Percentiles rank a stretch among this genome's conserved stretches.
phyloP scores from a whole-genome alignment of 1,140 invertebrate genomes.

The Dendroctonus valens region DNA sequence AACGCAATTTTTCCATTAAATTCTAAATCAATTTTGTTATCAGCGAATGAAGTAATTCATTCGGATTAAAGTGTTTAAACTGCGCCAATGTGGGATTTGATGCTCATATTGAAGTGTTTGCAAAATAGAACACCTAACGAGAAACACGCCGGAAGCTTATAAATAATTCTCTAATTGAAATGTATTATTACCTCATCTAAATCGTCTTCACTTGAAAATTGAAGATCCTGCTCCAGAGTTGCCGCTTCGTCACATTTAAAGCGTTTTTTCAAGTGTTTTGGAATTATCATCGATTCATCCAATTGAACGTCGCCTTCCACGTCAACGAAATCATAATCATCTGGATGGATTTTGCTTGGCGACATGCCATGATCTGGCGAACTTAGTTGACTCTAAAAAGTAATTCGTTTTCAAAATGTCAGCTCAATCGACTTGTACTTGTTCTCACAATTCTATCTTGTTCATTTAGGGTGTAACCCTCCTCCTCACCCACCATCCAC shows the following conservation, averaged over 20 bases:
- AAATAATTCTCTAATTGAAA: not conserved
- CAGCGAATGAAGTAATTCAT: no score
- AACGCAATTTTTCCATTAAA: no score
- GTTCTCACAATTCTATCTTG: slow-evolving; percentile 51
- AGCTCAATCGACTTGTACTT: no score
- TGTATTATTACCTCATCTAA: slow-evolving; percentile 56
- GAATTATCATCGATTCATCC: slow-evolving; percentile 43
- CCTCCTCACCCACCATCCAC: slow-evolving; percentile 67
- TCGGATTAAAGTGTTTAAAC: no score
- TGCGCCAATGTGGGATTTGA: no score
- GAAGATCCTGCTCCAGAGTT: slow-evolving; percentile 65
- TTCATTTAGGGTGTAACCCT: slow-evolving; percentile 60
- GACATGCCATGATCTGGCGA: slow-evolving; percentile 57
- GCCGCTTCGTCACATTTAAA: slow-evolving; percentile 53
- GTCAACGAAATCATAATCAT: slow-evolving; percentile 70
- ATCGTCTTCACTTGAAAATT: slow-evolving; percentile 73
- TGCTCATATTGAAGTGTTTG: no score
- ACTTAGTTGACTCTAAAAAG: slow-evolving; percentile 55
- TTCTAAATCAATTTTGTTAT: no score
- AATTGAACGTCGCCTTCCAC: slow-evolving; percentile 59
- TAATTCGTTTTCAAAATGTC: not conserved
- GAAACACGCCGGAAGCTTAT: no score
- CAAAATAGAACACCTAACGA: no score
- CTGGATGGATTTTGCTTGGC: slow-evolving; percentile 54
- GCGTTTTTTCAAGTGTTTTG: slow-evolving; percentile 46